These are phyloP conservation scores for Oreonectes daqikongensis DNA, from an alignment of 2,797 vertebrate species.

Conservation along the genomic window DNA sequence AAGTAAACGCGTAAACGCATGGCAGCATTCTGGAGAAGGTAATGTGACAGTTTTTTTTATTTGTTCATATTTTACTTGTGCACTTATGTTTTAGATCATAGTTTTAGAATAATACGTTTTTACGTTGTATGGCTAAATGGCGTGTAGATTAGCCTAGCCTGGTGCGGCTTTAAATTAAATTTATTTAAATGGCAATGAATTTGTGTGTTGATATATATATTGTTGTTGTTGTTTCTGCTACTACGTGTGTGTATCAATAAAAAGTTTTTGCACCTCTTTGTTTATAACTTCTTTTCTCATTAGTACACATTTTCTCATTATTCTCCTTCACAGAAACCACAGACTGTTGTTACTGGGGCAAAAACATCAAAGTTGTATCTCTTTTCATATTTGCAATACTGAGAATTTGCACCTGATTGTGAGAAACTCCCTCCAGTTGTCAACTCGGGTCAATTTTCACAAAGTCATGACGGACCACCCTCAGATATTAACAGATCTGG, in stretches of 20 bases:
- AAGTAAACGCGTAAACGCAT: constrained; percentile 5
- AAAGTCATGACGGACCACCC: constrained; percentile 58
- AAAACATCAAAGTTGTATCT: constrained; percentile 27
- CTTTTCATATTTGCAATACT: neutral
- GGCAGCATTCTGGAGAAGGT: constrained; percentile 28
- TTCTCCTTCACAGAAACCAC: constrained; percentile 1
- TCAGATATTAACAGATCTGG: constrained; percentile 66
- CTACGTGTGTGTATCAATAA: neutral
- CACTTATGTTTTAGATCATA: neutral
- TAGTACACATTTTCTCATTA: neutral
- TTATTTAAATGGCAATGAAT: neutral
- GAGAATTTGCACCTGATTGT: constrained; percentile 6
- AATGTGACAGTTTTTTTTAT: neutral
- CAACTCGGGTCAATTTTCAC: constrained; percentile 33
- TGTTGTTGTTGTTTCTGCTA: too few species aligned
- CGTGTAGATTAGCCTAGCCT: neutral
- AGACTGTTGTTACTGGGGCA: constrained; percentile 53
- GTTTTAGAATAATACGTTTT: neutral
- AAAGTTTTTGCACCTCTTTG: neutral
- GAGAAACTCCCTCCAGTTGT: constrained; percentile 14
- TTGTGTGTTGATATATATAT: neutral
- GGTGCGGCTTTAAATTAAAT: neutral
- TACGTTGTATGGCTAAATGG: neutral
- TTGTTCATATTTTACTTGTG: neutral
- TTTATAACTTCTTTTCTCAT: too few species aligned